Evolutionary conservation across 2,888 invertebrate genomes (phyloP).

Genomic region (Macropis europaea): DNA sequence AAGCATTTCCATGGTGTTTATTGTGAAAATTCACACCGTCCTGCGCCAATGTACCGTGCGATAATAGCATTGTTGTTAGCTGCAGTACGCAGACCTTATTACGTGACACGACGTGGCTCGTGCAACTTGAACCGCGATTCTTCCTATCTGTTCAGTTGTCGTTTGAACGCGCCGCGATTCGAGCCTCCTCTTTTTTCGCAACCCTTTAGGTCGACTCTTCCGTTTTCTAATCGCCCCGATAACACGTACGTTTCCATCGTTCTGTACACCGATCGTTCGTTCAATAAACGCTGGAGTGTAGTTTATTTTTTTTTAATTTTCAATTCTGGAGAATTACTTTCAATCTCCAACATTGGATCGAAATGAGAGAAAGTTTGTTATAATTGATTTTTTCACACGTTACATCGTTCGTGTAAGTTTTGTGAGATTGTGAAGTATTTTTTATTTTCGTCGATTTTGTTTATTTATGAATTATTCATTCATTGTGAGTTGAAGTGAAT

Average conservation of each 20-base stretch:
- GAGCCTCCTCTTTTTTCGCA: constrained; percentile 49
- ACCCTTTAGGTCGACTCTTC: not conserved
- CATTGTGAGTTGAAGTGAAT: no score
- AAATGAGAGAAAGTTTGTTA: no score
- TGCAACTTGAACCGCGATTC: constrained; percentile 64
- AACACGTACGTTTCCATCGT: not conserved
- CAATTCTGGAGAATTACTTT: no score
- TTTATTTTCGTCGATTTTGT: no score
- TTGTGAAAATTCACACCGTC: constrained; percentile 63
- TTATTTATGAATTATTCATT: not conserved
- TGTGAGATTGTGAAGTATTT: no score
- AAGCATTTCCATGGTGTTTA: constrained; percentile 38
- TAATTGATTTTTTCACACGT: no score
- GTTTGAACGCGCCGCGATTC: constrained; percentile 66
- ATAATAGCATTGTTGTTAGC: constrained; percentile 74
- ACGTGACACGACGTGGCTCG: constrained; percentile 69
- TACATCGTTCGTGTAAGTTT: no score
- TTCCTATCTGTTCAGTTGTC: constrained; percentile 75
- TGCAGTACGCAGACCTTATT: constrained; percentile 68
- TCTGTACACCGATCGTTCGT: not conserved
- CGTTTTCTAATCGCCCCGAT: not conserved
- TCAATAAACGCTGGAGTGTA: no score
- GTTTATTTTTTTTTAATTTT: no score
- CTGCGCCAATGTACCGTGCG: constrained; percentile 71
- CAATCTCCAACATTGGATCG: no score